Evolutionary conservation across 2,113 vertebrate genomes (phyloP), one percentile per base, ranked within the genome.

Genomic region (Prochilodus magdalenae): DNA sequence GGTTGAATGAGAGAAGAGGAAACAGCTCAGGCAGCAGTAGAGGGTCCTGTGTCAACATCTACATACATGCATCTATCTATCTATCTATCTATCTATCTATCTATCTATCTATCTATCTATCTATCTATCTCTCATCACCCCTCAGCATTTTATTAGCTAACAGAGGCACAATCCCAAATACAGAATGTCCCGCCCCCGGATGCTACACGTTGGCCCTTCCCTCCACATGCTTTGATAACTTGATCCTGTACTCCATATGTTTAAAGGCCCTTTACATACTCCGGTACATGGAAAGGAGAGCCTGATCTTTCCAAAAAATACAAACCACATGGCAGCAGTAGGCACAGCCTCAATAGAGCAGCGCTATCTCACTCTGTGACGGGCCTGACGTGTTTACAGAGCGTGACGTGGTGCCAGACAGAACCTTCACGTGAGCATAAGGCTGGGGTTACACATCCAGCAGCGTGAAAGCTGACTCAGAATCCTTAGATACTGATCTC

Each of bases 381-480:
- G 4, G 14, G 40, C 8, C 40, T 47, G 60, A 51, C 49, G 49
- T 27, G n/a, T 30, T 63, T 55, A 30, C 26, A 66, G 5, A 24
- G 49, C 7, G 30, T 16, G 27, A 30, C 20, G 4, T 15, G 14
- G 12, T 27, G 24, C 12, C 27, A 5, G 62, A 16, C 12, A 16
- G 27, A 29, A 29, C 4, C 2, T 29, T 18, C 40, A 44, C 40
- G 40, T 44, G 40, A 44, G 15, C 1, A 5, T 7, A 18, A 30
- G 63, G 63, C 14, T 30, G 16, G 10, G 11, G 60, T 16, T 29
- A 7, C 63, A 66, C 10, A 27, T 36, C 30, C 30, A 18, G 30
- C 30, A 22, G 16, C 18, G 29, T 36, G 65, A 36, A 81, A 74
- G 44, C 66, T 57, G 77, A 76, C 73, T 13, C 29, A 6, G 47